These are phyloP conservation scores for Nycticryphes semicollaris DNA, from an alignment of 2,113 vertebrate genomes.

Conservation along the genomic window DNA sequence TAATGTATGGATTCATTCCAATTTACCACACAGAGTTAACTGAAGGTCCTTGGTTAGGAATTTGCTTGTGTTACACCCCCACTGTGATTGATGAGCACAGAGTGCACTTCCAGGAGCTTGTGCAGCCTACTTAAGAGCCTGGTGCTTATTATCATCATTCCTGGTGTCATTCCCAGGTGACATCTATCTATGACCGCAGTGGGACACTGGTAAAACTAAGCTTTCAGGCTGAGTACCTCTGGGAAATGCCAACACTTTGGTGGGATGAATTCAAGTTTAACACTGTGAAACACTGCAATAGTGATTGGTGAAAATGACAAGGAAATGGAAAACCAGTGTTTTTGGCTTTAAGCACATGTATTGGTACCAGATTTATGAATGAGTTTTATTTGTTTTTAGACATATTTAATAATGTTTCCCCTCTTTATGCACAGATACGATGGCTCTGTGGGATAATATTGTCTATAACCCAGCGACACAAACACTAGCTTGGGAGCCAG, in stretches of 20 bases:
- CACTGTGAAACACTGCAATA: background rate
- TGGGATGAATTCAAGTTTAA: background rate
- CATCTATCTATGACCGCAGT: background rate
- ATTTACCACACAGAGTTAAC: background rate
- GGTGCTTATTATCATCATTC: background rate
- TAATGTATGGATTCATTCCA: background rate
- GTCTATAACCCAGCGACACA: slow-evolving; percentile 77
- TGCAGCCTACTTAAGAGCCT: background rate
- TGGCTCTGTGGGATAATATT: slow-evolving; percentile 81
- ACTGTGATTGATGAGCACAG: background rate
- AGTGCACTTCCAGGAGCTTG: background rate
- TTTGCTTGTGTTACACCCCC: background rate
- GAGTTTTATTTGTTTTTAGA: background rate
- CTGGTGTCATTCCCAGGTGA: background rate
- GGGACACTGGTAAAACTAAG: background rate
- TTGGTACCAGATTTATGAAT: background rate
- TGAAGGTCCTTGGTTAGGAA: background rate
- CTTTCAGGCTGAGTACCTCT: background rate
- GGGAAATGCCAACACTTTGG: background rate
- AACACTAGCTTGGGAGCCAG: slow-evolving; percentile 79
- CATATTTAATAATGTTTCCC: background rate
- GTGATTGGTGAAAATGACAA: background rate
- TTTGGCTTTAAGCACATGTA: background rate
- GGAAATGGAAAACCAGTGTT: background rate
- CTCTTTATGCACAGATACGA: slow-evolving; percentile 69